Percentiles rank a stretch among this genome's conserved stretches.
Evolutionary conservation across 2,113 vertebrate genomes (phyloP).

Genomic region (Nycticryphes semicollaris): DNA sequence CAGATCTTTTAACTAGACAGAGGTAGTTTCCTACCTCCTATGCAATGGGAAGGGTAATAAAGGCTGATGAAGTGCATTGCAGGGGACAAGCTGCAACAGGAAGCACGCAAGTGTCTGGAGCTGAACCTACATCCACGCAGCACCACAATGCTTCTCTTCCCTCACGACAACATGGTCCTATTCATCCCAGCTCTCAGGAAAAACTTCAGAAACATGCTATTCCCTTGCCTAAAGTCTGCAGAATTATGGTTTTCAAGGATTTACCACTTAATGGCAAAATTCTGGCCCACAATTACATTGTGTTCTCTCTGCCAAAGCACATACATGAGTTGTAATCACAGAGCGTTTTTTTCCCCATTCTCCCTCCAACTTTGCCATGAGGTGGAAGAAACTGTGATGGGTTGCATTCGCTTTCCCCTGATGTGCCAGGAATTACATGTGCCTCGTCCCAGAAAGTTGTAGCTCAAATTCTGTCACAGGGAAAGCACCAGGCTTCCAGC

Average conservation of each 20-base stretch:
- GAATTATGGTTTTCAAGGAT: constrained; percentile 35
- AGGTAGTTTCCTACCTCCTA: background rate
- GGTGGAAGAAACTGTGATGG: background rate
- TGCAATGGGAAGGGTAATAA: background rate
- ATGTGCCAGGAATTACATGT: background rate
- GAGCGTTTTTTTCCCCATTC: background rate
- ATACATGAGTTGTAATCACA: constrained; percentile 35
- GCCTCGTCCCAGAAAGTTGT: background rate
- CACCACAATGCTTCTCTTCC: background rate
- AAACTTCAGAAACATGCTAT: background rate
- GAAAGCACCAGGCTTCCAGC: background rate
- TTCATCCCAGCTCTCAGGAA: background rate
- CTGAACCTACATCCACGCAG: background rate
- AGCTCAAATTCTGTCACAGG: background rate
- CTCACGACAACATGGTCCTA: background rate
- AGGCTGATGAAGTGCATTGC: background rate
- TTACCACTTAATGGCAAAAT: constrained; percentile 44
- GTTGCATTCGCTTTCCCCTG: background rate
- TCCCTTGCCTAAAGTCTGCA: background rate
- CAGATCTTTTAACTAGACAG: background rate
- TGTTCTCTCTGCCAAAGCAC: constrained; percentile 52
- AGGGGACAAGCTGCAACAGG: background rate
- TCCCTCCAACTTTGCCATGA: constrained; percentile 38
- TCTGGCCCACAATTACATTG: background rate
- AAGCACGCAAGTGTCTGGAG: background rate